Evolutionary conservation across 2,797 vertebrate genomes (phyloP), one percentile per base, ranked within the genome.

Genomic region (Manis pentadactyla): DNA sequence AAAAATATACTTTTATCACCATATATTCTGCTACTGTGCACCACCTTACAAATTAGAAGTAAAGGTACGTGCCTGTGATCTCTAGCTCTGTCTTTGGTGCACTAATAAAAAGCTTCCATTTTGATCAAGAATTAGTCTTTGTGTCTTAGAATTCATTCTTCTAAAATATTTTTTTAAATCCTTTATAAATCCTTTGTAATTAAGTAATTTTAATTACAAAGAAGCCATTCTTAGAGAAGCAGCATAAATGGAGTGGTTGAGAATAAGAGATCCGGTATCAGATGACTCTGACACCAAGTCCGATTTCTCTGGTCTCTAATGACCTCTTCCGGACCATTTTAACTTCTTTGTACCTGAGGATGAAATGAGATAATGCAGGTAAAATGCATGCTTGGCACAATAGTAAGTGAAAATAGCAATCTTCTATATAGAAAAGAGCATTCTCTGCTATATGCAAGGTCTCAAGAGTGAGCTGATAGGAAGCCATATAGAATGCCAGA

Each of bases 71-170:
- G 15, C 19, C 19, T 84, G 37, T 64, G 39, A 69, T n/a, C 46
- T 90, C 59, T 37, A 64, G 57, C 57, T 89, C 37, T 59, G 1
- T 34, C 46, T 91, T 71, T 12, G 4, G 51, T 18, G 59, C 8
- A 59, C 29, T 49, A 73, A 29, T 49, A 21, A 23, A 55, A 87
- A 39, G 18, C 55, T 82, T 82, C 34, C 57, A 63, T 92, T 94
- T 94, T 87, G 68, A 64, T 25, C 10, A 89, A 79, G 27, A 89
- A 68, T 61, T 84, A 78, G 57, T 93, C 93, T 78, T 87, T 71
- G 61, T 83, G 59, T 75, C 49, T 95, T 92, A 95, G 53, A 71
- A 87, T 90, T 73, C 31, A 94, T 69, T 93, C 66, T 92, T 92
- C 57, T 85, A 87, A 78, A 29, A 96, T 66, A 79, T 63, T 49